Conservation (phyloP, 2,888 invertebrate genomes). For the Lochmaea crataegi region DNA sequence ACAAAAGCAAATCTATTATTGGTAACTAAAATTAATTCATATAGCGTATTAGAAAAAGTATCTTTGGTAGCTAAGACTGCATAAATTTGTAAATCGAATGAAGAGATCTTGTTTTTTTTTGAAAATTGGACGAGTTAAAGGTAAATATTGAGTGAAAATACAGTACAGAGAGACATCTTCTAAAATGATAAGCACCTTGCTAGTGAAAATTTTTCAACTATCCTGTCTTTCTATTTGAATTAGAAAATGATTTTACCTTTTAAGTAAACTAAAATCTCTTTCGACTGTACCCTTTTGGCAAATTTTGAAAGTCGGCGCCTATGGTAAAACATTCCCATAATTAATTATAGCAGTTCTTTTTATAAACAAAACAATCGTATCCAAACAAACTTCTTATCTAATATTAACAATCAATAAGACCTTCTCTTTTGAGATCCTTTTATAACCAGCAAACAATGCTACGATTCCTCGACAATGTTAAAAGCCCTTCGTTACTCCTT, state of each 20-base stretch:
- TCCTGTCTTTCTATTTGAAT: no score
- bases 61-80: background rate
- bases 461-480: background rate
- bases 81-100: background rate
- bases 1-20: conserved; percentile 1
- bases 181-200: conserved; percentile 12
- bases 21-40: conserved; percentile 1
- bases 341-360: conserved; percentile 6
- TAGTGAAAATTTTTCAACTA: no score
- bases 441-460: conserved; percentile 1
- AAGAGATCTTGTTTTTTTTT: background rate
- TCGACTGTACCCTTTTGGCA: no score
- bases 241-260: no score
- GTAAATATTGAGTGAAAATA: background rate
- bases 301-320: no score
- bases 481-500: background rate
- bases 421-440: conserved; percentile 18
- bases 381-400: conserved; percentile 24
- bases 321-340: conserved; percentile 4
- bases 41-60: background rate
- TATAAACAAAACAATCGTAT: conserved; percentile 25
- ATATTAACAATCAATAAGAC: conserved; percentile 15
- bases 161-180: background rate
- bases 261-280: no score
- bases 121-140: background rate